These are phyloP conservation scores for Puma concolor DNA, from an alignment of 2,113 vertebrate genomes.

Conservation along the genomic window DNA sequence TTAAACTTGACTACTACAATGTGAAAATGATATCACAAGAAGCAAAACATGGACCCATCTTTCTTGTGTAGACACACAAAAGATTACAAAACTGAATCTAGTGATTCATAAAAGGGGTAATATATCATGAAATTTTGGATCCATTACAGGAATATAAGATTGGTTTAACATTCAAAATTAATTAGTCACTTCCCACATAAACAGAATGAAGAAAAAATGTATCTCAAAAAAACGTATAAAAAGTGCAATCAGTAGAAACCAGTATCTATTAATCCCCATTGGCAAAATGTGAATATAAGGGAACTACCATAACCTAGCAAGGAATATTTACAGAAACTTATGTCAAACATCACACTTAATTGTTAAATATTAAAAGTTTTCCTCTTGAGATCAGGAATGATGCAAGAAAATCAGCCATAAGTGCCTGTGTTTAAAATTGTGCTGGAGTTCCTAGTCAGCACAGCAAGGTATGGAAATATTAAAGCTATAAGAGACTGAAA, in stretches of 20 bases:
- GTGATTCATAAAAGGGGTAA: not conserved
- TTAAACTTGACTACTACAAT: not conserved
- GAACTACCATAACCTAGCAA: not conserved
- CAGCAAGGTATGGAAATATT: not conserved
- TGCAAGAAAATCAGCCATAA: not conserved
- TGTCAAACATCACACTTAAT: not conserved
- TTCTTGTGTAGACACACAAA: not conserved
- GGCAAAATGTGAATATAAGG: not conserved
- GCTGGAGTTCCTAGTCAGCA: not conserved
- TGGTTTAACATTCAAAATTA: not conserved
- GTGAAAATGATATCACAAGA: not conserved
- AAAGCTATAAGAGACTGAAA: not conserved
- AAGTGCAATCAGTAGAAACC: not conserved
- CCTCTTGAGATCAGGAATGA: not conserved
- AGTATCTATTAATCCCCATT: not conserved
- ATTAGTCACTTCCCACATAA: not conserved
- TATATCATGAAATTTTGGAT: not conserved
- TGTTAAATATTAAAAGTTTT: not conserved
- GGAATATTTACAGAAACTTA: not conserved
- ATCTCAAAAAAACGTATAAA: not conserved
- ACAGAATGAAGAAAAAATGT: not conserved
- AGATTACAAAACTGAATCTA: not conserved
- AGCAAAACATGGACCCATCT: not conserved
- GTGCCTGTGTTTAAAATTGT: not conserved
- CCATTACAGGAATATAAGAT: not conserved